Base-by-base conservation (phyloP, 1,140 invertebrate genomes). In the Eriosoma lanigerum region DNA sequence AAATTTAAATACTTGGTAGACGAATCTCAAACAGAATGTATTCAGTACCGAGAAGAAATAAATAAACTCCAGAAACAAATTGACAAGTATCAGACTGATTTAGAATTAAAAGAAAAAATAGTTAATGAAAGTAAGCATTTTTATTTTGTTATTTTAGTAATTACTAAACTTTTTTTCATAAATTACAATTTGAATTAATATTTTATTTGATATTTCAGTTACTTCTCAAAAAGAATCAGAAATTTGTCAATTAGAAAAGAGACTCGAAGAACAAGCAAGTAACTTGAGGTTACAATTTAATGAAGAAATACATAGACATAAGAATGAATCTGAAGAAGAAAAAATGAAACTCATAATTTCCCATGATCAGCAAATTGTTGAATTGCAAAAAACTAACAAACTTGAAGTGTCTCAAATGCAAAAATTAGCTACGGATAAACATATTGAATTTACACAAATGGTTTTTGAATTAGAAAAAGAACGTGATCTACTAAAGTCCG, bases 331-430 rank as follows among this genome's bases (percentile, higher is more conserved):
- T 1, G 84, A 84, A 44, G 81, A 84, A 32, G 83, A 83, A 21
- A 85, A 86, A 32, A 50, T 80, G n/a, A 83, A 84, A 44, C 80
- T 88, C 58, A 78, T 78, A 24, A 21, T 78, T 24, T 78, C 54
- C 1, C 75, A 78, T 68, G 85, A 85, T 1, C 81, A 78, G 15
- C n/a, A 78, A 62, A 62, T 78, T 2, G 56, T 78, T 13, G 75
- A 56, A 2, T n/a, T 78, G 3, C 75, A 78, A 17, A 21, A 62
- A 9, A 78, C n/a, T 6, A 78, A 46, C 56, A 78, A 78, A 62
- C 56, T 62, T 6, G 75, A 78, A 44, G 1, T 62, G 12, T 62
- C 21, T 5, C 75, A 62, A 15, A 19, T 62, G n/a, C 29, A 78
- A 60, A 78, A 62, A 21, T 46, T 15, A 5, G 21, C 75, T 19